A percentile compares a stretch with the other conserved stretches of the same genome.
Conservation (phyloP, 2,888 invertebrate species). For the Platycheirus albimanus region DNA sequence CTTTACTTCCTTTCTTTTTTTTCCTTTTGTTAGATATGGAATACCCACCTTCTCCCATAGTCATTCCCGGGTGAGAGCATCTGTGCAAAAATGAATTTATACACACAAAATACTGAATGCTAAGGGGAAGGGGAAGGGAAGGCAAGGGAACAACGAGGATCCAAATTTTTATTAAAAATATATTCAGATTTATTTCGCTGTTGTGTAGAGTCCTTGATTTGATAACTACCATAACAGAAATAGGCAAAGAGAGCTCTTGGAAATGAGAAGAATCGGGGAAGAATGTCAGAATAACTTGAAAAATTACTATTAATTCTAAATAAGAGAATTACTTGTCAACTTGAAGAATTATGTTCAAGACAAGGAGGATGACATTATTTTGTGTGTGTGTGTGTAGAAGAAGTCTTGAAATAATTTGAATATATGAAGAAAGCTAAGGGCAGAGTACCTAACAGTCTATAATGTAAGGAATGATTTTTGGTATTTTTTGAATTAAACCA, state of each 20-base stretch:
- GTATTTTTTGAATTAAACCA: no score
- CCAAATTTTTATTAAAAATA: constrained; percentile 69
- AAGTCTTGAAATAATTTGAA: no score
- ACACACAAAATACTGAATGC: constrained; percentile 36
- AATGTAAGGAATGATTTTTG: no score
- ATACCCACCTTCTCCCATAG: constrained; percentile 26
- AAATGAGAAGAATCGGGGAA: not conserved
- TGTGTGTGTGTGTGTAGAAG: no score
- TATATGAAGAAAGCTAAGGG: no score
- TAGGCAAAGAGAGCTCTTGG: constrained; percentile 17
- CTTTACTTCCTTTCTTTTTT: constrained; percentile 11
- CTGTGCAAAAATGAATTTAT: constrained; percentile 66
- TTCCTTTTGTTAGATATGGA: constrained; percentile 48
- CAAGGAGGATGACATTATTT: no score
- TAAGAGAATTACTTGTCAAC: constrained; percentile 62
- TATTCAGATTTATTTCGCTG: constrained; percentile 71
- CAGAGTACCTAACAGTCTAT: no score
- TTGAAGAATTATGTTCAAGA: not conserved
- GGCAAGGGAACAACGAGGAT: not conserved
- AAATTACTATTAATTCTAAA: constrained; percentile 69
- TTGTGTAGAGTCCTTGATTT: constrained; percentile 66
- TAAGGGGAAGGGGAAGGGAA: not conserved
- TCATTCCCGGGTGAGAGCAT: constrained; percentile 53
- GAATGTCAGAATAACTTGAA: constrained; percentile 63
- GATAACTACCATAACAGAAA: constrained; percentile 55